A percentile compares a stretch with the other conserved stretches of the same genome.
Conservation (phyloP, 2,888 invertebrate genomes). For the Trypoxylon attenuatum region DNA sequence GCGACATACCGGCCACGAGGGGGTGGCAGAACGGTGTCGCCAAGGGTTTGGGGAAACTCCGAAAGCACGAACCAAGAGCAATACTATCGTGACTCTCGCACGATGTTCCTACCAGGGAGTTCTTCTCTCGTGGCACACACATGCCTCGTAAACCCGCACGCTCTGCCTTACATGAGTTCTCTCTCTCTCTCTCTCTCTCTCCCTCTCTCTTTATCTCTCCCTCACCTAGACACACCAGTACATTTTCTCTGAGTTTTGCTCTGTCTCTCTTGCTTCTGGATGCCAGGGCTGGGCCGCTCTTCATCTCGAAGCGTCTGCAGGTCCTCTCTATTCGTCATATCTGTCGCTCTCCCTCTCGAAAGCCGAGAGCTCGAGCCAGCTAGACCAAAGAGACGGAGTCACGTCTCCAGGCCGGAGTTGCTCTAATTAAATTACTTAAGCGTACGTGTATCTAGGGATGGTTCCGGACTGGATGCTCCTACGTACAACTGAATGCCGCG, state of each 20-base stretch:
- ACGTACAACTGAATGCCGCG: conserved; percentile 59
- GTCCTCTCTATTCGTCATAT: conserved; percentile 53
- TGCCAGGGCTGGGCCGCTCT: conserved; percentile 32
- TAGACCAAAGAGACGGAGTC: conserved; percentile 71
- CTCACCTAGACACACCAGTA: conserved; percentile 9
- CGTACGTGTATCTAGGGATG: conserved; percentile 72
- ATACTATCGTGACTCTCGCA: conserved; percentile 59
- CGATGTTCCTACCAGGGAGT: conserved; percentile 51
- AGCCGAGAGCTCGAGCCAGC: conserved; percentile 30
- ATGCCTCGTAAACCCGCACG: not conserved
- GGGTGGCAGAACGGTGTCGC: conserved; percentile 48
- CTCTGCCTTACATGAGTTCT: conserved; percentile 1
- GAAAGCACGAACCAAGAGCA: conserved; percentile 58
- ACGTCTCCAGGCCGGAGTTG: conserved; percentile 73
- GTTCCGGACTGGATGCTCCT: conserved; percentile 61
- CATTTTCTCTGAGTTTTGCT: conserved; percentile 28
- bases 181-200: not conserved
- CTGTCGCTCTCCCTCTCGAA: conserved; percentile 32
- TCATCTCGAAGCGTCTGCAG: conserved; percentile 49
- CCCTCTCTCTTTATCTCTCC: conserved; percentile 5
- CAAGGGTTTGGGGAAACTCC: conserved; percentile 50
- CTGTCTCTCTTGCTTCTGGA: conserved; percentile 46
- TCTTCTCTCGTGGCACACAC: conserved; percentile 34
- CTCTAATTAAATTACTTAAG: conserved; percentile 75
- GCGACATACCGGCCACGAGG: conserved; percentile 50